Percentiles rank a stretch among this genome's conserved stretches.
Conservation (phyloP, 2,113 vertebrate species). For the Emydocephalus ijimae region DNA sequence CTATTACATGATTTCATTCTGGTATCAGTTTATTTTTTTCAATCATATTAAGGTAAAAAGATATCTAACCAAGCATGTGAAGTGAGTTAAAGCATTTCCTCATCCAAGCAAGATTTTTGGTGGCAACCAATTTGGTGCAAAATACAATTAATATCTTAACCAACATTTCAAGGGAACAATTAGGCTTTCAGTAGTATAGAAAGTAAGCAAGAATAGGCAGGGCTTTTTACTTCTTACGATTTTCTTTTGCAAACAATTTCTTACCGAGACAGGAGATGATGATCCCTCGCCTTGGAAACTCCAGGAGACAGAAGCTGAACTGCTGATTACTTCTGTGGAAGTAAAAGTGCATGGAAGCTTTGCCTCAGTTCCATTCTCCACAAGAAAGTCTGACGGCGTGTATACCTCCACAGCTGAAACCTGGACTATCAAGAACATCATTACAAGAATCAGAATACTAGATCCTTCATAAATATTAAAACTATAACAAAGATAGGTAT, state of each 20-base stretch:
- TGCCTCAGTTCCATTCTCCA: slow-evolving; percentile 86
- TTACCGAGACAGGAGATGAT: slow-evolving; percentile 65
- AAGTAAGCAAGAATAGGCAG: not conserved
- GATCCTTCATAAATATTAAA: not conserved
- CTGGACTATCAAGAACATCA: slow-evolving; percentile 37
- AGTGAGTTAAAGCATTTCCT: not conserved
- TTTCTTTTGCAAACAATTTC: not conserved
- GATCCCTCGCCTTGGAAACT: slow-evolving; percentile 77
- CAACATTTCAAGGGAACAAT: not conserved
- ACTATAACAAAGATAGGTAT: not conserved
- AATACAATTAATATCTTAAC: not conserved
- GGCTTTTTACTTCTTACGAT: not conserved
- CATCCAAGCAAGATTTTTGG: not conserved
- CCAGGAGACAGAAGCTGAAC: slow-evolving; percentile 78
- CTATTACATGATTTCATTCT: not conserved
- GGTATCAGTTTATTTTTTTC: not conserved
- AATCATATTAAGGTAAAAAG: not conserved
- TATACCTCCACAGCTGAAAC: slow-evolving; percentile 77
- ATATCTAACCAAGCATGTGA: not conserved
- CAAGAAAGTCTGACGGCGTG: slow-evolving; percentile 75
- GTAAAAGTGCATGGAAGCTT: slow-evolving; percentile 83
- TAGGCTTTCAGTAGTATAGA: not conserved
- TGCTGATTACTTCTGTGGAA: slow-evolving; percentile 75
- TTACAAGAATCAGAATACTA: slow-evolving; percentile 29
- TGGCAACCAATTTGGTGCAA: not conserved